Base-by-base conservation (phyloP, 2,888 invertebrate genomes). In the Barypeithes pellucidus region DNA sequence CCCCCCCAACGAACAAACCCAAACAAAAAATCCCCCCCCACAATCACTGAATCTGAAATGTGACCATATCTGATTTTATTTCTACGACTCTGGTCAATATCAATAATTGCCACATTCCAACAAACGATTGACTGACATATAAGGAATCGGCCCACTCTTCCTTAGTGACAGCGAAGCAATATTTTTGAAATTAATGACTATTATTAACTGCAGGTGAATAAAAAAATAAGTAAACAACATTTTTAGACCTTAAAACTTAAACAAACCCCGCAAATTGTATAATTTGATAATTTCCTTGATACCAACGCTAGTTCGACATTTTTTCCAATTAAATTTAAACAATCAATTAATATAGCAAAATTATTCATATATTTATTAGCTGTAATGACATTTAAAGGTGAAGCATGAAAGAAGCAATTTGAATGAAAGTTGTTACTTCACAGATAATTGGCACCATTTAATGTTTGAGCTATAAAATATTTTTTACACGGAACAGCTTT, bases 91-190 rank as follows among this genome's bases (percentile, higher is more conserved):
- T 62, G 62, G 2, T 29, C 16, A 45, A 47, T 59, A 45, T 45
- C 7, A 62, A 43, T 62, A 62, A 62, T 45, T 24, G 45, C 29
- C 22, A 45, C 47, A 62, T 62, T 62, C 62, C 43, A 22, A 22
- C 43, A 62, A 47, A 62, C 36, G 1, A 29, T 16, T 16, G 45
- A 62, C 47, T 11, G 18, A 62, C 62, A 29, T 62, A 62, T 45
- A 62, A 45, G 62, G 62, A 29, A 16, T 45, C 62, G 22, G 29
- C 62, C 62, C 62, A 62, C 62, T 45, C 43, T 43, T 16, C 5
- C 41, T 24, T 41, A 14, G 18, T n/a, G 43, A 41, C 33, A 57
- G 41, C 16, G 8, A 43, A 16, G 24, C 24, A 47, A 47, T 16
- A 62, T 62, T 62, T 62, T 47, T 47, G 0, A 57, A 33, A 33